Evolutionary conservation across 2,888 invertebrate species (phyloP), one percentile per base, ranked within the genome.

Genomic region (Chaitophorus viminalis): DNA sequence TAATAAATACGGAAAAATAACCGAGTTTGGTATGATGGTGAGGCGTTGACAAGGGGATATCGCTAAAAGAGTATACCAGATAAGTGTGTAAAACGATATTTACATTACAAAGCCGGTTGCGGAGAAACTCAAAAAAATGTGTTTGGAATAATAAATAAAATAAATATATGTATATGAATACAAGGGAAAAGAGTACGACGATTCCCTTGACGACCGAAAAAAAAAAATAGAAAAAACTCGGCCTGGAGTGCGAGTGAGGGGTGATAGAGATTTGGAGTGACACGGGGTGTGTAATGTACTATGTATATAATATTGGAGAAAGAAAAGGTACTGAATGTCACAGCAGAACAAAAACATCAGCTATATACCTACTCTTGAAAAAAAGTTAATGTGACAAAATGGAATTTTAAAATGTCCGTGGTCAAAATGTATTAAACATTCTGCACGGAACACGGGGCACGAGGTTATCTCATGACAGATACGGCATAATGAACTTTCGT

Each of bases 121-220:
- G 74, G 87, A 65, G 87, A 75, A 46, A 31, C 81, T 65, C 18
- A 60, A 46, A 21, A 87, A 87, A 81, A 81, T 87, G 87, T 81
- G 87, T 87, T 81, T 31, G 79, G 87, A 87, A 87, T 87, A 87
- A 87, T 81, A 87, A 86, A 87, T 87, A 87, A 81, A 87, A 87
- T 72, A 79, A 79, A 68, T 70, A 52, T 52, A 79, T 39, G 18
- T 75, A 60, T 65, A 60, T 39, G 31, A 14, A 25, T 11, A 46
- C 77, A 2, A 39, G 21, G 54, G 6, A 36, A 72, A 68, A 86
- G 72, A 29, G 70, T 52, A 60, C 78, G 70, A 60, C 78, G 70
- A 78, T 70, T 86, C 54, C 78, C 78, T 70, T 21, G 87, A 74
- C 54, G 87, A 87, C 79, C 18, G 31, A 54, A 77, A 77, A 76